These are phyloP conservation scores for Suricata suricatta DNA, from an alignment of 2,113 vertebrate species.

Conservation along the genomic window DNA sequence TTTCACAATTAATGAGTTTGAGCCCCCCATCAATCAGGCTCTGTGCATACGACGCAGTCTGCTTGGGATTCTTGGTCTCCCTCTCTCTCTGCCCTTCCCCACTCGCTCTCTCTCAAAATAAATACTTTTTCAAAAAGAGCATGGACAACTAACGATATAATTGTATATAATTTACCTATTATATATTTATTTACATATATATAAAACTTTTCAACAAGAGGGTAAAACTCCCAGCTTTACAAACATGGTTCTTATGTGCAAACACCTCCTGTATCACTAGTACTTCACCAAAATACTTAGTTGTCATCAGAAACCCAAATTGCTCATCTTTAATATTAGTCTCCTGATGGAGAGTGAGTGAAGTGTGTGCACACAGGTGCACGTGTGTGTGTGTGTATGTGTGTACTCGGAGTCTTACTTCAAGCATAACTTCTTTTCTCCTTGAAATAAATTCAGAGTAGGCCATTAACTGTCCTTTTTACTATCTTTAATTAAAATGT, in stretches of 20 bases:
- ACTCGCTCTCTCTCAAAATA: no score
- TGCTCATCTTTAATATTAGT: not conserved
- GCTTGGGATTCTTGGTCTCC: no score
- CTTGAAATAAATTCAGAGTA: constrained; percentile 35
- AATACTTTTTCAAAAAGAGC: no score
- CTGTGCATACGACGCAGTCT: no score
- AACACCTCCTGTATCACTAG: not conserved
- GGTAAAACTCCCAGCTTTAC: not conserved
- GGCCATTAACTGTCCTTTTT: constrained; percentile 1
- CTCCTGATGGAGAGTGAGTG: not conserved
- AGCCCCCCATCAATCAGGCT: no score
- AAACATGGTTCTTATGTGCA: not conserved
- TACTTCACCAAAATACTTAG: not conserved
- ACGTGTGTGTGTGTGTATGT: not conserved
- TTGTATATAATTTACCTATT: not conserved
- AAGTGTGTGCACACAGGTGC: not conserved
- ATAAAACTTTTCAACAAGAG: not conserved
- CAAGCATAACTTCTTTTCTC: constrained; percentile 34
- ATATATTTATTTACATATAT: not conserved
- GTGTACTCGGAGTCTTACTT: not conserved
- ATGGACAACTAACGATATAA: not conserved
- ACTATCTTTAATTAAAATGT: constrained; percentile 31
- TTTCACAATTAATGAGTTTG: no score
- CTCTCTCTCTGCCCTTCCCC: no score
- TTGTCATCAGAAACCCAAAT: not conserved